Evolutionary conservation across 2,797 vertebrate genomes (phyloP).

Genomic region (Xiphophorus birchmanni): DNA sequence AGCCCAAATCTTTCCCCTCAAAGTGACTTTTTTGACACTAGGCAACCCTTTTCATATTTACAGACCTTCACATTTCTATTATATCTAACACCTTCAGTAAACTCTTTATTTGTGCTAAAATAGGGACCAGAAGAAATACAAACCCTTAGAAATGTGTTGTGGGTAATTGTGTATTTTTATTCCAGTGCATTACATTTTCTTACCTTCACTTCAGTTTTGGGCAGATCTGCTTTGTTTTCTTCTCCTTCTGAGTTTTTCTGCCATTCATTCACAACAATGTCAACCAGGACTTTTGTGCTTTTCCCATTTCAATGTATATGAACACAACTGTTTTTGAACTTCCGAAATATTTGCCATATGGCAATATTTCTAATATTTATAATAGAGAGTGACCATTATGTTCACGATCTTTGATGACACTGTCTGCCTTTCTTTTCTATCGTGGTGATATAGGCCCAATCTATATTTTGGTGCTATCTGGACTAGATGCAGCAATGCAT

Average conservation of each 20-base stretch:
- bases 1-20: neutral
- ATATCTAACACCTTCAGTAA: neutral
- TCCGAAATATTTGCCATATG: neutral
- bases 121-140: neutral
- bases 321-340: neutral
- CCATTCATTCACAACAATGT: neutral
- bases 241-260: neutral
- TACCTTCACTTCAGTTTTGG: neutral
- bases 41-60: neutral
- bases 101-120: neutral
- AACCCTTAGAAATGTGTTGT: neutral
- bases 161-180: neutral
- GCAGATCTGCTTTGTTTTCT: neutral
- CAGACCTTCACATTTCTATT: neutral
- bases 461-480: neutral
- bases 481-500: neutral
- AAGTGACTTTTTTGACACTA: neutral
- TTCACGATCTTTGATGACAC: neutral
- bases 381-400: neutral
- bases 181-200: neutral
- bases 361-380: neutral
- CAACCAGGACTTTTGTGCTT: neutral
- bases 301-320: neutral
- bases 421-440: neutral
- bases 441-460: neutral